phyloP scores from a whole-genome alignment of 2,888 invertebrate genomes.

The Scotopteryx bipunctaria region DNA sequence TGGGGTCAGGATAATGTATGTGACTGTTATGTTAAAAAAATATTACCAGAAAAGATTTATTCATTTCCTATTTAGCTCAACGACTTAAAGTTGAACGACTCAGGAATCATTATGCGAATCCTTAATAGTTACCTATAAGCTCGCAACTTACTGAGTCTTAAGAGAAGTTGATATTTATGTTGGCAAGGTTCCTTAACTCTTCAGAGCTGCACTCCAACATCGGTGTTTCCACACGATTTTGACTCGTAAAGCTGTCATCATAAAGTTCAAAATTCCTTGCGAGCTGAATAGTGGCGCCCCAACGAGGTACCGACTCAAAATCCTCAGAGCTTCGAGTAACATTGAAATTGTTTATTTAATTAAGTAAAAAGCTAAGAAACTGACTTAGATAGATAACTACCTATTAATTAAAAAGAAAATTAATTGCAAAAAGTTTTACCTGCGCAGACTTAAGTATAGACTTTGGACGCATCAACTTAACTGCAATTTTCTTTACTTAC shows the following conservation, averaged over 20 bases:
- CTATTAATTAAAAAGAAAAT: background rate
- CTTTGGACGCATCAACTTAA: too few species aligned
- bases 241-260: slow-evolving; percentile 10
- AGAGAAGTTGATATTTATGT: slow-evolving; percentile 39
- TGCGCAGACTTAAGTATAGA: too few species aligned
- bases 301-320: slow-evolving; percentile 17
- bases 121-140: slow-evolving; percentile 38
- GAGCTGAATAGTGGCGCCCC: slow-evolving; percentile 22
- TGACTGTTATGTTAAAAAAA: too few species aligned
- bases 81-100: slow-evolving; percentile 33
- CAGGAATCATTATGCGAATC: slow-evolving; percentile 36
- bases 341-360: slow-evolving; percentile 22
- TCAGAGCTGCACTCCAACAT: slow-evolving; percentile 33
- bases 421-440: background rate
- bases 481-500: too few species aligned
- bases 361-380: slow-evolving; percentile 11
- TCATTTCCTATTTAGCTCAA: slow-evolving; percentile 22
- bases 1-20: too few species aligned
- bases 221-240: slow-evolving; percentile 13
- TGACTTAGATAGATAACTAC: background rate
- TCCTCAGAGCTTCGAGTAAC: slow-evolving; percentile 18
- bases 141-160: slow-evolving; percentile 34
- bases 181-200: slow-evolving; percentile 36
- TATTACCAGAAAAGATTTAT: slow-evolving; percentile 15
- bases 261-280: slow-evolving; percentile 19